These are phyloP conservation scores for Vicugna pacos DNA, from an alignment of 2,113 vertebrate genomes.

Conservation along the genomic window DNA sequence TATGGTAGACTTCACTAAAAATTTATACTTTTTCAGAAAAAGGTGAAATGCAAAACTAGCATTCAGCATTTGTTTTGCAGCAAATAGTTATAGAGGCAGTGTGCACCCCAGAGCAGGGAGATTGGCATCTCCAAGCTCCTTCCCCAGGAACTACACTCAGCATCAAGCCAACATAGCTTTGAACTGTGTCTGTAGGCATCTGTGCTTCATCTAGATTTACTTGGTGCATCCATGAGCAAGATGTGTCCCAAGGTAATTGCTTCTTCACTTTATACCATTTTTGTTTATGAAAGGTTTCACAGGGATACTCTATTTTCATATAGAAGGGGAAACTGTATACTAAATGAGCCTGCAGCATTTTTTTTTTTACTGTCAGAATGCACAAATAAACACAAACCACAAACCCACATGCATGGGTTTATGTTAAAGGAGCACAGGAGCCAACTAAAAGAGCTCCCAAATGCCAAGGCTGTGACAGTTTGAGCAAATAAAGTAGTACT, in stretches of 20 bases:
- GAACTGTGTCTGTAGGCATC: background rate
- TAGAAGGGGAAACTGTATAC: background rate
- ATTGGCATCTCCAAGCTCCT: background rate
- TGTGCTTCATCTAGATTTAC: background rate
- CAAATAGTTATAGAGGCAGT: background rate
- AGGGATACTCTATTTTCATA: background rate
- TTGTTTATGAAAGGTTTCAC: background rate
- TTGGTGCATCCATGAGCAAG: background rate
- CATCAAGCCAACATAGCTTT: background rate
- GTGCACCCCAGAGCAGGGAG: background rate
- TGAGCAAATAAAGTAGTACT: background rate
- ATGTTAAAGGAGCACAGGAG: background rate
- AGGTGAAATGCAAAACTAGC: background rate
- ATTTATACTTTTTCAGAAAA: background rate
- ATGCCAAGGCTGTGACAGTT: background rate
- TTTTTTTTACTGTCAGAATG: background rate
- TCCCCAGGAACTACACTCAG: background rate
- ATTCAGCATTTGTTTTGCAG: background rate
- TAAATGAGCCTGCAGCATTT: background rate
- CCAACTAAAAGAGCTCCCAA: background rate
- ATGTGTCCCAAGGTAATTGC: background rate
- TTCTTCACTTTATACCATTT: background rate
- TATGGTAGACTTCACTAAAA: background rate
- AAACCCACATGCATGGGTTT: background rate
- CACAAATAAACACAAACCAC: background rate